Percentiles rank a stretch among this genome's conserved stretches.
Evolutionary conservation across 2,113 vertebrate species (phyloP).

Genomic region (Notothenia rossii): DNA sequence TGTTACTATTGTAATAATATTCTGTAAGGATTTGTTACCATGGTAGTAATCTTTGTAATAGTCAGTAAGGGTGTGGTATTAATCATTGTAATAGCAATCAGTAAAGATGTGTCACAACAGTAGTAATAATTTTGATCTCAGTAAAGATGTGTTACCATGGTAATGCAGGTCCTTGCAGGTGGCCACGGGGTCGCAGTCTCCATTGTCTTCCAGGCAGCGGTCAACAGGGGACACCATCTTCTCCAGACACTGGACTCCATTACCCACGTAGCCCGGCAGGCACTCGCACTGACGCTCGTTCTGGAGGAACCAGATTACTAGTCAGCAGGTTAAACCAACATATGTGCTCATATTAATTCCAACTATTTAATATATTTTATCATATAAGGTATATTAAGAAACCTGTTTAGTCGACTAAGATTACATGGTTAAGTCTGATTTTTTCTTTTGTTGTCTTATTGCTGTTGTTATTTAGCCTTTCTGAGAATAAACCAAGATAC

Average conservation of each 20-base stretch:
- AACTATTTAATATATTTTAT: neutral
- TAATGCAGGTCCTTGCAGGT: slow-evolving; percentile 93
- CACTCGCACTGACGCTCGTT: slow-evolving; percentile 90
- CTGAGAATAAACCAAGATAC: too few species aligned
- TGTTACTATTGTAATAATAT: too few species aligned
- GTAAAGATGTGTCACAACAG: neutral
- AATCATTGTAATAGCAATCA: neutral
- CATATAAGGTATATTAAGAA: too few species aligned
- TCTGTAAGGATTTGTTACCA: too few species aligned
- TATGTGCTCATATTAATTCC: neutral
- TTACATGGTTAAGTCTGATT: too few species aligned
- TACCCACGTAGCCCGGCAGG: slow-evolving; percentile 88
- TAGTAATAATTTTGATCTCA: neutral
- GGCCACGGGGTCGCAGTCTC: slow-evolving; percentile 88
- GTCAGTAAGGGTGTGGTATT: neutral
- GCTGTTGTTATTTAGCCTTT: too few species aligned
- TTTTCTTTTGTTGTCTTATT: too few species aligned
- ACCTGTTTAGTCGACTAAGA: too few species aligned
- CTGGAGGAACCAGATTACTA: slow-evolving; percentile 74
- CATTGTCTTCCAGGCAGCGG: slow-evolving; percentile 89
- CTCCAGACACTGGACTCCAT: slow-evolving; percentile 92
- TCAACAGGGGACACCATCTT: slow-evolving; percentile 86
- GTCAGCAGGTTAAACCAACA: neutral
- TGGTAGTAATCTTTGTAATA: too few species aligned
- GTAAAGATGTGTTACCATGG: slow-evolving; percentile 81